Percentiles rank a stretch among this genome's conserved stretches.
Conservation (phyloP, 64 coral and sea anemone genomes). For the Stylophora pistillata region DNA sequence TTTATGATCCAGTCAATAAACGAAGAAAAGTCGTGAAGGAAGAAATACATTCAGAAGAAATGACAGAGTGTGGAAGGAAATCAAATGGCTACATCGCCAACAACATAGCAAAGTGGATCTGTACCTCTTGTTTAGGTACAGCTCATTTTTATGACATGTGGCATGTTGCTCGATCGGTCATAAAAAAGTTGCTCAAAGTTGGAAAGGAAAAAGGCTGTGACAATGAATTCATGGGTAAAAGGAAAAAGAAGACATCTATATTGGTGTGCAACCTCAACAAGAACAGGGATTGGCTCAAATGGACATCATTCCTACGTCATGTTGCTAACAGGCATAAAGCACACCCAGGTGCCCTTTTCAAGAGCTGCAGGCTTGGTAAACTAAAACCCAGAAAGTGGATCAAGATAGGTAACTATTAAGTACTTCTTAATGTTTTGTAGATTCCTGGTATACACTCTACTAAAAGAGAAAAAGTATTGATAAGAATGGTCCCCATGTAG, state of each 20-base stretch:
- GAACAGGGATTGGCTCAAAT: constrained; percentile 25
- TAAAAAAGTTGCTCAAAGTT: constrained; percentile 36
- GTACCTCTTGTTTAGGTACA: neutral
- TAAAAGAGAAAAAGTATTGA: no score
- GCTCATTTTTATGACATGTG: constrained; percentile 40
- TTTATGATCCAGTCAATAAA: no score
- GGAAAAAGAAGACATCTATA: constrained; percentile 16
- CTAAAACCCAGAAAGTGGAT: constrained; percentile 28
- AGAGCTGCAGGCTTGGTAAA: constrained; percentile 1
- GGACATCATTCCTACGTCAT: constrained; percentile 28
- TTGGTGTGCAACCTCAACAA: constrained; percentile 22
- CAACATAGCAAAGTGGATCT: constrained; percentile 48
- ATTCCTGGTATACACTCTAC: no score
- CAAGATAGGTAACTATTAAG: constrained; percentile 43
- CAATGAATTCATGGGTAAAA: constrained; percentile 35
- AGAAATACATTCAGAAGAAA: no score
- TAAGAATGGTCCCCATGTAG: no score
- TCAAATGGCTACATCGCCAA: no score
- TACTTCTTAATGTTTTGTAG: no score
- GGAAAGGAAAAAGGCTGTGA: constrained; percentile 16
- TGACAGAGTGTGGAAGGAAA: no score
- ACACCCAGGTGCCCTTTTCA: neutral
- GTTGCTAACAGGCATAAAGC: constrained; percentile 4
- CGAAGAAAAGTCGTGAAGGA: no score
- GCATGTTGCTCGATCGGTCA: constrained; percentile 41